Percentiles rank a stretch among this genome's conserved stretches.
phyloP scores from a whole-genome alignment of 2,113 vertebrate genomes.

The Misgurnus mizolepis region DNA sequence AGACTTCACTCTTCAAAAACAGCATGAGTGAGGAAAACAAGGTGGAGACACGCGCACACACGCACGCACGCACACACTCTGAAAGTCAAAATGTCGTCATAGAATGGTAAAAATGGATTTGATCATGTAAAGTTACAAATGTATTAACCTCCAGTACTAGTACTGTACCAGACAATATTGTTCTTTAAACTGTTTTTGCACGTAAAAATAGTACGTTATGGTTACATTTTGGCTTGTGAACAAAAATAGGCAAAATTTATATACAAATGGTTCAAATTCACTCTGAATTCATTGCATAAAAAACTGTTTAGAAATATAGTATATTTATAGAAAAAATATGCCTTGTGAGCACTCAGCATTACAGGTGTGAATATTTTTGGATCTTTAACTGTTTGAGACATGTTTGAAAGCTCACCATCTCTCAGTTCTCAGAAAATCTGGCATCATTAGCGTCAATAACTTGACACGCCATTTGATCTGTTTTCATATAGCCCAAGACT shows the following conservation, averaged over 20 bases:
- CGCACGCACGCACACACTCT: not conserved
- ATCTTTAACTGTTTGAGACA: conserved; percentile 69
- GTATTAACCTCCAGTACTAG: not conserved
- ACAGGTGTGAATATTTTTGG: conserved; percentile 67
- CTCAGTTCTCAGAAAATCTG: conserved; percentile 7
- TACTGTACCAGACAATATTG: not conserved
- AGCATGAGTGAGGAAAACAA: conserved; percentile 46
- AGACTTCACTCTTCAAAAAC: conserved; percentile 46
- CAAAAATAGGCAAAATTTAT: too few relatives aligned
- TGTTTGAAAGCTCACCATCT: conserved; percentile 51
- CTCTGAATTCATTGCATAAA: not conserved
- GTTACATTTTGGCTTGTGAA: too few relatives aligned
- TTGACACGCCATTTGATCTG: conserved; percentile 26
- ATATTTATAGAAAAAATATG: not conserved
- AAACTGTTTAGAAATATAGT: not conserved
- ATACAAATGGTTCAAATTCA: not conserved
- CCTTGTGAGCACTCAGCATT: not conserved
- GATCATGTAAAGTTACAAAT: not conserved
- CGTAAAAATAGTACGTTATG: not conserved
- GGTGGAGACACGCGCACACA: conserved; percentile 20
- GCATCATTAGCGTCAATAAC: conserved; percentile 33
- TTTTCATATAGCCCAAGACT: conserved; percentile 5
- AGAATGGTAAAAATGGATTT: not conserved
- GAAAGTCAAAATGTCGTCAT: not conserved
- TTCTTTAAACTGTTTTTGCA: too few relatives aligned